These are phyloP conservation scores for Onthophagus sagittarius DNA, from an alignment of 2,888 invertebrate genomes.

Conservation along the genomic window DNA sequence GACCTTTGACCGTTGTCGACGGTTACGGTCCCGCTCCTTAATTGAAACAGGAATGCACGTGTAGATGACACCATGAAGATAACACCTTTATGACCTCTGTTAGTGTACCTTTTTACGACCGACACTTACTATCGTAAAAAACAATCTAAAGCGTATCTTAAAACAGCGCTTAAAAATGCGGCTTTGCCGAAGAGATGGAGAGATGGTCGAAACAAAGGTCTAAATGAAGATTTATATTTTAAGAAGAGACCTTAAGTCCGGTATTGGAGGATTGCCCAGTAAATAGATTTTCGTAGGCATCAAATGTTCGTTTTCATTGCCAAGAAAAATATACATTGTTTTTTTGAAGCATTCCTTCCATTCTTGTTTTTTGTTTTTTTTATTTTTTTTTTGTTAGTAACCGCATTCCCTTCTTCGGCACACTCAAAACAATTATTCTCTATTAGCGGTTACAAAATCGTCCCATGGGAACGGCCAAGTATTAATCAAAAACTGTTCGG, in stretches of 20 bases:
- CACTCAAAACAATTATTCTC: slow-evolving; percentile 4
- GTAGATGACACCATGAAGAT: background rate
- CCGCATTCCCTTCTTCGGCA: background rate
- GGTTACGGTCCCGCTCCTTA: slow-evolving; percentile 9
- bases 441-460: slow-evolving; percentile 11
- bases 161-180: no score
- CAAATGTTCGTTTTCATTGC: background rate
- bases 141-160: background rate
- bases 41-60: slow-evolving; percentile 13
- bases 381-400: background rate
- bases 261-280: background rate
- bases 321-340: background rate
- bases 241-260: background rate
- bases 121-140: background rate
- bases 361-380: background rate
- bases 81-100: background rate
- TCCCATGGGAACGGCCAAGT: slow-evolving; percentile 7
- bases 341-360: background rate
- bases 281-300: background rate
- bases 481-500: slow-evolving; percentile 11
- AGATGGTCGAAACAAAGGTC: background rate
- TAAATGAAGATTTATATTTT: background rate
- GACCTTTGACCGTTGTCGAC: slow-evolving; percentile 18
- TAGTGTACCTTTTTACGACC: background rate
- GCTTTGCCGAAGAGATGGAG: no score